Percentiles rank a stretch among this genome's conserved stretches.
Evolutionary conservation across 2,113 vertebrate species (phyloP).

Genomic region (Sapajus apella): DNA sequence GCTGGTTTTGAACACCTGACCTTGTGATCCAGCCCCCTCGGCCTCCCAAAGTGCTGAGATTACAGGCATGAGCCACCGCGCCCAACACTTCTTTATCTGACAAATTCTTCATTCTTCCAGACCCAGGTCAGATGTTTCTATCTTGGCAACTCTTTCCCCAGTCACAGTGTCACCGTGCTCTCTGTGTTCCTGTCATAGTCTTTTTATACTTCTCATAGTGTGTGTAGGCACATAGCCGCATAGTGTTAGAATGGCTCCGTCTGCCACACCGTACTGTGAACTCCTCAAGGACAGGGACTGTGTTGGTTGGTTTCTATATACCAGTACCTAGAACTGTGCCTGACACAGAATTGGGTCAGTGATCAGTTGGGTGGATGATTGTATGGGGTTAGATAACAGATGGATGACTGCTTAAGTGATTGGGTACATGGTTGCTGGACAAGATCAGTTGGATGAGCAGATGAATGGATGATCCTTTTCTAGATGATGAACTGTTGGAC

Average conservation of each 20-base stretch:
- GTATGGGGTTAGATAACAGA: background rate
- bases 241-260: background rate
- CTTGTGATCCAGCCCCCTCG: no score
- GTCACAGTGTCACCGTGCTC: background rate
- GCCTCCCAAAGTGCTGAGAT: no score
- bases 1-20: no score
- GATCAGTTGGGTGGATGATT: background rate
- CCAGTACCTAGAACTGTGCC: background rate
- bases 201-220: background rate
- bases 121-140: background rate
- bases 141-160: background rate
- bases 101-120: background rate
- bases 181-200: background rate
- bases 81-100: background rate
- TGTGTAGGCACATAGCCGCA: background rate
- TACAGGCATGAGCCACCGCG: no score
- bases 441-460: background rate
- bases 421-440: background rate
- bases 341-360: background rate
- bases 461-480: background rate
- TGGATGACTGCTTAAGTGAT: background rate
- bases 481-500: background rate
- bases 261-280: background rate
- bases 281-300: background rate
- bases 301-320: background rate